phyloP scores from a whole-genome alignment of 2,888 invertebrate genomes.

The Trichacis sp. region DNA sequence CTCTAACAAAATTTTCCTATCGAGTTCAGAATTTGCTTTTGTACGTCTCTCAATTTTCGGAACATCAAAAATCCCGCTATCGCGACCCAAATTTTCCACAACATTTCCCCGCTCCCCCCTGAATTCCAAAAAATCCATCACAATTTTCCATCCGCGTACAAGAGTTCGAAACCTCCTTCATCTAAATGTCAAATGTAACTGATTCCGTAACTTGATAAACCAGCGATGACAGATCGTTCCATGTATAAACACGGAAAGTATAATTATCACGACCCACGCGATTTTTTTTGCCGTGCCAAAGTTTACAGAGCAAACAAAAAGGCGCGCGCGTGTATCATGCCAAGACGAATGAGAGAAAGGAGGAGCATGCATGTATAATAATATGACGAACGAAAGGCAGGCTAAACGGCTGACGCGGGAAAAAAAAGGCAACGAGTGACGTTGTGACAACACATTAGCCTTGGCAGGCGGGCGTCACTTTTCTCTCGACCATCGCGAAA shows the following conservation, averaged over 20 bases:
- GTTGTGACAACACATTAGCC: slow-evolving; percentile 58
- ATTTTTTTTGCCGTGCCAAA: not conserved
- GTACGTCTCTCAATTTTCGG: too few relatives aligned
- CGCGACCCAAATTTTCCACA: too few relatives aligned
- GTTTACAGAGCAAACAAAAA: slow-evolving; percentile 5
- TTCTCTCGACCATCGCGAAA: slow-evolving; percentile 40
- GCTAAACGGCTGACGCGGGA: slow-evolving; percentile 15
- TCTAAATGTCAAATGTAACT: not conserved
- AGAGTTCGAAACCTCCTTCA: not conserved
- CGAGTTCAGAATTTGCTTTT: too few relatives aligned
- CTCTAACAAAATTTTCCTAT: too few relatives aligned
- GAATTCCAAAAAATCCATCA: too few relatives aligned
- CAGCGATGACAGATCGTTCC: not conserved
- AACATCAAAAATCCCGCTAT: too few relatives aligned
- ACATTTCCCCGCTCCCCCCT: too few relatives aligned
- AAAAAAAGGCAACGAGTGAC: slow-evolving; percentile 45
- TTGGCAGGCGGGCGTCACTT: slow-evolving; percentile 49
- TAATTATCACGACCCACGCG: not conserved
- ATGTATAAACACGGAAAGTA: not conserved
- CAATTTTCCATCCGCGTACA: not conserved
- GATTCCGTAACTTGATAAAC: not conserved
- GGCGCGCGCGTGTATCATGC: not conserved
- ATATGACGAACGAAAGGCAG: slow-evolving; percentile 12
- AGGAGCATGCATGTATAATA: slow-evolving; percentile 6
- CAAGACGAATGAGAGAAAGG: not conserved